These are phyloP conservation scores for Anguilla marmorata DNA, from an alignment of 2,797 vertebrate genomes.

Conservation along the genomic window DNA sequence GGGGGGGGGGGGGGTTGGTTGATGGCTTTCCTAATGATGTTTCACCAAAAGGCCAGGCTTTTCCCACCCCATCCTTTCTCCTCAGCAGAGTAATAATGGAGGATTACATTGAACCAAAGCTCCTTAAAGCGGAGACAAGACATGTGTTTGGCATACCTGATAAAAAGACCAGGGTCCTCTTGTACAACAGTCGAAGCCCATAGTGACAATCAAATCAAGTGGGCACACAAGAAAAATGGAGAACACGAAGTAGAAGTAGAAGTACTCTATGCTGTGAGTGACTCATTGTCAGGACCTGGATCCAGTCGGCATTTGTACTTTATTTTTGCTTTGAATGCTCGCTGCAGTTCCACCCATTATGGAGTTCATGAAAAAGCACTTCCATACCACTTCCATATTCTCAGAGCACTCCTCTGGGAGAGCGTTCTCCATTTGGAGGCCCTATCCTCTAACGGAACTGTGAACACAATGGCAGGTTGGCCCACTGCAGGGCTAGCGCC, in stretches of 20 bases:
- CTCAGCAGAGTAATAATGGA: no score
- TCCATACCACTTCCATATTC: background rate
- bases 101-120: no score
- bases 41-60: background rate
- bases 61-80: background rate
- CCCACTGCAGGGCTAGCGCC: conserved; percentile 17
- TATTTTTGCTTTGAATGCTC: background rate
- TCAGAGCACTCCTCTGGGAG: background rate
- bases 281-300: background rate
- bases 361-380: background rate
- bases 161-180: no score
- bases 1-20: no score
- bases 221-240: no score
- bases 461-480: conserved; percentile 23
- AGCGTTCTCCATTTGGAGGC: background rate
- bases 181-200: no score
- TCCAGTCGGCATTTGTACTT: background rate
- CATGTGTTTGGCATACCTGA: background rate
- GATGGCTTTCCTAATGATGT: no score
- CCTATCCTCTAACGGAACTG: background rate
- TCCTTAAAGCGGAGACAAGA: background rate
- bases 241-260: no score
- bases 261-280: background rate
- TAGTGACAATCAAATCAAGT: no score
- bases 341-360: background rate